A percentile compares a stretch with the other conserved stretches of the same genome.
Conservation (phyloP, 2,113 vertebrate species). For the Mellivora capensis region DNA sequence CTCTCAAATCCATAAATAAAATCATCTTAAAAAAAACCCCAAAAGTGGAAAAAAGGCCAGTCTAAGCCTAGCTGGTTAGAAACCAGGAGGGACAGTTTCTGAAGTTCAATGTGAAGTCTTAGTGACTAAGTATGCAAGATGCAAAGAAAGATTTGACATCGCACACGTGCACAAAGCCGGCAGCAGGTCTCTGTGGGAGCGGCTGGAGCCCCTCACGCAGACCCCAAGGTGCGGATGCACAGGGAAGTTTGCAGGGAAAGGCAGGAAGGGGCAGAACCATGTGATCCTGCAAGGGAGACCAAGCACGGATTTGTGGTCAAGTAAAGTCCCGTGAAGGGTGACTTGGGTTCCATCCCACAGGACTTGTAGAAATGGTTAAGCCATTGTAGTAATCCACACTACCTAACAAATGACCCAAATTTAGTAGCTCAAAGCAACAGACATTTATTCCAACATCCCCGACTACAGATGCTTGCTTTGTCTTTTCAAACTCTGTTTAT, state of each 20-base stretch:
- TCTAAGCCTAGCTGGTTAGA: neutral
- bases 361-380: neutral
- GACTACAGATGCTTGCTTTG: neutral
- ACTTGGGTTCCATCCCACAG: neutral
- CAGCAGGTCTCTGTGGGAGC: neutral
- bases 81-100: neutral
- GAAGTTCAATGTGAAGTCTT: neutral
- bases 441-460: neutral
- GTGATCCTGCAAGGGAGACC: neutral
- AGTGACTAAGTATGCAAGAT: neutral
- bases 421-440: neutral
- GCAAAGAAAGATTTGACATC: neutral
- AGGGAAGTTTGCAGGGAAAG: neutral
- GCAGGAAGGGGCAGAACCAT: neutral
- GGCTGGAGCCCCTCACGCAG: neutral
- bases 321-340: neutral
- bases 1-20: neutral
- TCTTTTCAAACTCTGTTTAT: neutral
- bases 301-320: too few species aligned
- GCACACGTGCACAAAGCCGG: too few species aligned
- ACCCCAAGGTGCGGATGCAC: fast-evolving
- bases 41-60: neutral
- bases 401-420: neutral
- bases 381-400: too few species aligned
- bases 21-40: neutral